Percentiles rank a stretch among this genome's conserved stretches.
Conservation (phyloP, 2,888 invertebrate species). For the Yponomeuta evonymella region DNA sequence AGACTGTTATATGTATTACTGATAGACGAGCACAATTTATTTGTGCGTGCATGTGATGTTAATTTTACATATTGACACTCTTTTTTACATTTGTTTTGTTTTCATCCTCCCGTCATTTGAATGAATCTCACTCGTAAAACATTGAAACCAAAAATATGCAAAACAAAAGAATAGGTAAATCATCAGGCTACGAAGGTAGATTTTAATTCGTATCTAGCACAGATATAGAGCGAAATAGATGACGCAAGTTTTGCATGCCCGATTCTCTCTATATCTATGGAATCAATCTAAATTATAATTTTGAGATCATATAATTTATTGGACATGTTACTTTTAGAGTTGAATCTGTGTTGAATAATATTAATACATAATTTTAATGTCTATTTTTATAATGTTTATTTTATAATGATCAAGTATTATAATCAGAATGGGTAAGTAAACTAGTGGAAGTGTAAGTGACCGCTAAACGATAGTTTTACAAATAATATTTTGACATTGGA, state of each 20-base stretch:
- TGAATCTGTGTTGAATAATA: conserved; percentile 64
- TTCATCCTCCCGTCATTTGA: background rate
- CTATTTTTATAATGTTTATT: conserved; percentile 71
- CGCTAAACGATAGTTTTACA: conserved; percentile 7
- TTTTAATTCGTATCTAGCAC: background rate
- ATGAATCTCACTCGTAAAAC: conserved; percentile 8
- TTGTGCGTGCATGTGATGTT: conserved; percentile 23
- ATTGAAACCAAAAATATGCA: background rate
- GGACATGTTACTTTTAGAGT: conserved; percentile 56
- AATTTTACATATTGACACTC: conserved; percentile 10
- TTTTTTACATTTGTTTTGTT: background rate
- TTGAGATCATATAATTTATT: conserved; percentile 29
- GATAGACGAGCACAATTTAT: conserved; percentile 23
- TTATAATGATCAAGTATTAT: conserved; percentile 54
- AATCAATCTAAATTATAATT: conserved; percentile 19
- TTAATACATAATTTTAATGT: conserved; percentile 64
- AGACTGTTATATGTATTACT: conserved; percentile 21
- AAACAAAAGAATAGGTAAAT: background rate
- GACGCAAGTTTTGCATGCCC: too few relatives aligned
- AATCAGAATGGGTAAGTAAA: conserved; percentile 10
- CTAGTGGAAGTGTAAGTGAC: conserved; percentile 10
- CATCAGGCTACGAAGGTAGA: background rate
- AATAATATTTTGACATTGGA: conserved; percentile 12
- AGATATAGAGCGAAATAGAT: too few relatives aligned
- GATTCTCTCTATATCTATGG: background rate